Evolutionary conservation across 2,888 invertebrate species (phyloP).

Genomic region (Troglohyphantes excavatus): DNA sequence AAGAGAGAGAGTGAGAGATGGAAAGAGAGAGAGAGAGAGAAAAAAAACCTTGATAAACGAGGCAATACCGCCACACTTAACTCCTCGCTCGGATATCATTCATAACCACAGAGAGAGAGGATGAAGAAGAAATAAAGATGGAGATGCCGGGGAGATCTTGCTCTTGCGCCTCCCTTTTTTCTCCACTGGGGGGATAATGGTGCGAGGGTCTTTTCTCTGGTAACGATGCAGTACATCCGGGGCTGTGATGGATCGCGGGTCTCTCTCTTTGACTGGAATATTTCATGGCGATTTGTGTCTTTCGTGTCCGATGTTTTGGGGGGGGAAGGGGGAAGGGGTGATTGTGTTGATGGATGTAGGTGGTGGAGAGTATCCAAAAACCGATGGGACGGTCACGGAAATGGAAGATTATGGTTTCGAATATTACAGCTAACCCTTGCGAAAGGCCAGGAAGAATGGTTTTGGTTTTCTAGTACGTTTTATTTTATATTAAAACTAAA

Average conservation of each 20-base stretch:
- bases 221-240: constrained; percentile 38
- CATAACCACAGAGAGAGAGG: constrained; percentile 32
- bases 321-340: neutral
- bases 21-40: constrained; percentile 1
- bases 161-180: neutral
- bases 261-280: neutral
- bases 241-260: neutral
- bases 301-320: too few species aligned
- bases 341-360: constrained; percentile 31
- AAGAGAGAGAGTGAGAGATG: neutral
- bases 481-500: too few species aligned
- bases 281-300: neutral
- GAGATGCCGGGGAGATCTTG: neutral
- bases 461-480: too few species aligned
- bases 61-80: constrained; percentile 75
- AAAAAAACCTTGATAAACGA: constrained; percentile 61
- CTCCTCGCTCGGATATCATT: constrained; percentile 73
- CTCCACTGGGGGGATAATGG: constrained; percentile 33
- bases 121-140: constrained; percentile 19
- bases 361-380: neutral
- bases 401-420: too few species aligned
- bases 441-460: too few species aligned
- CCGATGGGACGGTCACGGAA: too few species aligned
- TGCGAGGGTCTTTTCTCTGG: constrained; percentile 37
- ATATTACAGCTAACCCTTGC: too few species aligned